Evolutionary conservation across 2,888 invertebrate genomes (phyloP).

Genomic region (Coenonympha glycerion): DNA sequence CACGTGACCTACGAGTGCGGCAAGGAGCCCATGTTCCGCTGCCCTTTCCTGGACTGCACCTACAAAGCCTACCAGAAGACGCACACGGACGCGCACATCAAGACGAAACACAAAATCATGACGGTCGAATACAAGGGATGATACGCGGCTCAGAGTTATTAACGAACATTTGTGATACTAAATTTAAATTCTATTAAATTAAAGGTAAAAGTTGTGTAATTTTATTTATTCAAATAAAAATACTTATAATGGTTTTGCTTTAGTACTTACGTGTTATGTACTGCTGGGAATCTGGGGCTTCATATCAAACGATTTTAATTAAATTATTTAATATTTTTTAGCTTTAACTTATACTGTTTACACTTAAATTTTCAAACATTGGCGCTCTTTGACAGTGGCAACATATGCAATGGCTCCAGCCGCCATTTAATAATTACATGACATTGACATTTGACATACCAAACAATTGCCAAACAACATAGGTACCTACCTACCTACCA

Average conservation of each 20-base stretch:
- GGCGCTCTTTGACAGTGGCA: background rate
- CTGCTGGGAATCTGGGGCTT: background rate
- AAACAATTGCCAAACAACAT: too few species aligned
- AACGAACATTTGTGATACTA: conserved; percentile 64
- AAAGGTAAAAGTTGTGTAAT: conserved; percentile 25
- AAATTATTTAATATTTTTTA: background rate
- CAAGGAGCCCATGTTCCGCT: conserved; percentile 74
- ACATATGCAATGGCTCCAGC: too few species aligned
- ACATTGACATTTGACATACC: background rate
- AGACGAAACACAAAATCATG: conserved; percentile 71
- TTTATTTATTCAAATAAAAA: conserved; percentile 19
- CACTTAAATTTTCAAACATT: background rate
- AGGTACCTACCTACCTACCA: too few species aligned
- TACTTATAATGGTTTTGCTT: background rate
- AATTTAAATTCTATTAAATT: conserved; percentile 40
- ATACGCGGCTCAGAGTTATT: conserved; percentile 33
- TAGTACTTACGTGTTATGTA: background rate
- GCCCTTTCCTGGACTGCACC: conserved; percentile 66
- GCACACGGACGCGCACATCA: conserved; percentile 70
- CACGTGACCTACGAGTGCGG: conserved; percentile 82
- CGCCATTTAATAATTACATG: too few species aligned
- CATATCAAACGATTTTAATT: background rate
- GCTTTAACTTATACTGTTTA: background rate
- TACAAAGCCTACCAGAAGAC: conserved; percentile 73
- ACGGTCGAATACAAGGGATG: conserved; percentile 76